Base-by-base conservation (phyloP, 2,797 vertebrate genomes). In the Melanitta fusca region DNA sequence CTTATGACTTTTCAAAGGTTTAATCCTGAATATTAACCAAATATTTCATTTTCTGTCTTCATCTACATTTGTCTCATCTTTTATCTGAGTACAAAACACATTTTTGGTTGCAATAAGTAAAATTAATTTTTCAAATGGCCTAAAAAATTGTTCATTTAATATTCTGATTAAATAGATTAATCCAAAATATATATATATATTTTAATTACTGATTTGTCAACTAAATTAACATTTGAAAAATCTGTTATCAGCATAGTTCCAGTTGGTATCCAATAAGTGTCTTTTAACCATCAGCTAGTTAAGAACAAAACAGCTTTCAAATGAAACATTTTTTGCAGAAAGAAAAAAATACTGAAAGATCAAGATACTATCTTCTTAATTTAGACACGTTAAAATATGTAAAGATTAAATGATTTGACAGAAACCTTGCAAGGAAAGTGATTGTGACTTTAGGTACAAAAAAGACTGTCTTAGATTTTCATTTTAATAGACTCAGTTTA, bases 371-470 rank as follows among this genome's bases (percentile, higher is more conserved):
- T 49, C 62, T 93, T 77, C 71, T 68, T 75, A 73, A 60, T 71
- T 73, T 94, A 94, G 68, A 57, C 32, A 71, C 13, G 3, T 87
- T 62, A 57, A 73, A 80, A 87, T 64, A 78, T 53, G 11, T 18
- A 73, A 77, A 91, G 74, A 71, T 85, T 58, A 85, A 81, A 85
- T 71, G 30, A 87, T 71, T 65, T 82, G n/a, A 80, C 83, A 93
- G n/a, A 82, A 68, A 82, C 22, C 17, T 80, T 92, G 30, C 49
- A 88, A 90, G 41, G 27, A 68, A 90, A 80, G 10, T 24, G 6
- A 79, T 57, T 81, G 30, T 80, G 64, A 77, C 38, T 87, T 77
- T 41, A 80, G 60, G 36, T 39, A 8, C 10, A 66, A 89, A 78
- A 7, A 1, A 11, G 10, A 2, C 16, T 6, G 6, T 16, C 38